Evolutionary conservation across 2,797 vertebrate species (phyloP).

Genomic region (Corythornis leucogaster): DNA sequence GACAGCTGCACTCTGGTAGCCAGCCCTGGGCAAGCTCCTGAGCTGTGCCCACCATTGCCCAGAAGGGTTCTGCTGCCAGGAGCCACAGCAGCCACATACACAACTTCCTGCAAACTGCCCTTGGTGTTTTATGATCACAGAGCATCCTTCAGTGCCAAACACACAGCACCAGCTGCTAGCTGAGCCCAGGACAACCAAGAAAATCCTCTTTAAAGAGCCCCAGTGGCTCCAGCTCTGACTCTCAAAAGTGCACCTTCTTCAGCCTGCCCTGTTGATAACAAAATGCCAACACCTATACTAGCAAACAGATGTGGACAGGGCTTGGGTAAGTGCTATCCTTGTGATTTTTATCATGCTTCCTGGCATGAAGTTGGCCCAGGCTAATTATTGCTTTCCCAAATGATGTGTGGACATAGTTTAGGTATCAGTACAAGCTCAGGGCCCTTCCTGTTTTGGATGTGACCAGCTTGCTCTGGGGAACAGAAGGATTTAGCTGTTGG

Average conservation of each 20-base stretch:
- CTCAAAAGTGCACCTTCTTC: background rate
- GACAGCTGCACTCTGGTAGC: background rate
- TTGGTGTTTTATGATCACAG: background rate
- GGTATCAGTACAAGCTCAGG: background rate
- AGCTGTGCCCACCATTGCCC: background rate
- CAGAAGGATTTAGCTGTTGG: background rate
- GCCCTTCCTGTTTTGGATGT: background rate
- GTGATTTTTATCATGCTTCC: background rate
- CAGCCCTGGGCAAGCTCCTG: background rate
- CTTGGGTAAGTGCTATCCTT: background rate
- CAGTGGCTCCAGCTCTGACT: background rate
- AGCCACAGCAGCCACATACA: background rate
- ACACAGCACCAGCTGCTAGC: background rate
- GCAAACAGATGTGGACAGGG: background rate
- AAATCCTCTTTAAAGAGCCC: background rate
- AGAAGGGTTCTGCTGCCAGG: background rate
- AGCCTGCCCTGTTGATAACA: background rate
- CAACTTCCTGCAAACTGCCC: background rate
- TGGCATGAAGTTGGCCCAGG: background rate
- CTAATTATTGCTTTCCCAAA: background rate
- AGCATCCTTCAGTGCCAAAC: background rate
- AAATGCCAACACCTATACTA: background rate
- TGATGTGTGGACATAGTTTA: background rate
- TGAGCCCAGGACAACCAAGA: background rate
- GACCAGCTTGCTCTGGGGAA: background rate